A percentile compares a stretch with the other conserved stretches of the same genome.
These are phyloP conservation scores for Callipepla squamata DNA, from an alignment of 2,113 vertebrate species.

Conservation along the genomic window DNA sequence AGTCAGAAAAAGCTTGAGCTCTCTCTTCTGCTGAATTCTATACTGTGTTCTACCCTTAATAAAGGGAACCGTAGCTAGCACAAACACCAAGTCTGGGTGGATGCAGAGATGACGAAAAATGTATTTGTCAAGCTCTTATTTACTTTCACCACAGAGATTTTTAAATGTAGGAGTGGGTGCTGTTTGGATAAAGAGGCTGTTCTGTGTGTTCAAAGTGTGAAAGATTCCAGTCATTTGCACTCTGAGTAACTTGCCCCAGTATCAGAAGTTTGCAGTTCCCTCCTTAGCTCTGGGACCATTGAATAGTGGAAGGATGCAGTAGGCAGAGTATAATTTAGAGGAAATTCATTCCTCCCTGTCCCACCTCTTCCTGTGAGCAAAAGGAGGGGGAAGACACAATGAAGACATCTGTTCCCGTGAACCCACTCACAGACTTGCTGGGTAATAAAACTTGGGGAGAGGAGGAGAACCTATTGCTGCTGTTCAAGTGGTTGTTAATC, in stretches of 20 bases:
- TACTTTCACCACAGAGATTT: neutral
- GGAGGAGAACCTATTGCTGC: constrained; percentile 9
- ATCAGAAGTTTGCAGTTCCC: neutral
- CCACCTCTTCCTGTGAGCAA: constrained; percentile 43
- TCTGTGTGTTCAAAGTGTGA: neutral
- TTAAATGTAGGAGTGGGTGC: neutral
- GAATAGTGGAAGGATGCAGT: constrained; percentile 9
- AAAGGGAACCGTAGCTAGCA: neutral
- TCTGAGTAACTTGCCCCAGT: neutral
- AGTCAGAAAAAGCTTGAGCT: neutral
- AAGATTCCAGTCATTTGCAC: neutral
- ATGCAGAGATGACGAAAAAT: neutral
- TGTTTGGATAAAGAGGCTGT: neutral
- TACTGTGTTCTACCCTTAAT: neutral
- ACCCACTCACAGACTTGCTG: constrained; percentile 24
- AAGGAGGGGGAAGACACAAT: constrained; percentile 29
- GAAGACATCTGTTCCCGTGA: constrained; percentile 70
- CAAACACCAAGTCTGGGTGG: neutral
- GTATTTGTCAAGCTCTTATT: neutral
- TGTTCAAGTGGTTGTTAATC: constrained; percentile 35
- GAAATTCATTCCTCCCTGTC: constrained; percentile 31
- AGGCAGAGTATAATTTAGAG: constrained; percentile 3
- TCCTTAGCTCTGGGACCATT: neutral
- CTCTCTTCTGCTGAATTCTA: neutral
- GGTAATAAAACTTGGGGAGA: constrained; percentile 17